Percentiles rank a stretch among this genome's conserved stretches.
Evolutionary conservation across 2,797 vertebrate genomes (phyloP).

Genomic region (Lerista edwardsae): DNA sequence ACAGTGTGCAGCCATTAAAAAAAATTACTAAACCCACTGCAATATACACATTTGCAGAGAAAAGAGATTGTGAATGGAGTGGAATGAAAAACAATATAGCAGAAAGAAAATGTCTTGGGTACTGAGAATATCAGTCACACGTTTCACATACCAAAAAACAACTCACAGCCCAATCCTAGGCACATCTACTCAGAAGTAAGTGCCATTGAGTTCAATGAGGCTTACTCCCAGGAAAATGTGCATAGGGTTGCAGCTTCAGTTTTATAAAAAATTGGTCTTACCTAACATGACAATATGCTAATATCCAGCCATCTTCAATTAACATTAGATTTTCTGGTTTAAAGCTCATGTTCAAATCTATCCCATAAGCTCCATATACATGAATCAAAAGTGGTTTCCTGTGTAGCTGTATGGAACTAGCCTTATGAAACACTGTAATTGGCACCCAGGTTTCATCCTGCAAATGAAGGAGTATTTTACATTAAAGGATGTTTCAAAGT

Average conservation of each 20-base stretch:
- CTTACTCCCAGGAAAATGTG: too few species aligned
- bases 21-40: background rate
- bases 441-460: slow-evolving; percentile 92
- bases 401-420: slow-evolving; percentile 74
- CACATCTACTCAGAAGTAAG: too few species aligned
- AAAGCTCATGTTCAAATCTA: slow-evolving; percentile 92
- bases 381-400: slow-evolving; percentile 88
- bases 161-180: background rate
- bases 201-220: too few species aligned
- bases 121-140: background rate
- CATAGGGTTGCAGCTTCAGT: background rate
- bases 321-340: slow-evolving; percentile 87
- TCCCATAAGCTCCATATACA: slow-evolving; percentile 95
- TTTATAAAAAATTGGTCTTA: slow-evolving; percentile 67
- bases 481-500: slow-evolving; percentile 68
- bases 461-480: slow-evolving; percentile 71
- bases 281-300: slow-evolving; percentile 97
- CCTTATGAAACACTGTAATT: slow-evolving; percentile 87
- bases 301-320: slow-evolving; percentile 91
- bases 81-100: background rate
- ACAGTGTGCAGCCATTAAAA: background rate
- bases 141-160: background rate
- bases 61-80: slow-evolving; percentile 4
- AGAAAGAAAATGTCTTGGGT: background rate
- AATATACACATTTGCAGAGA: slow-evolving; percentile 8